These are phyloP conservation scores for human DNA, from an alignment of 2,113 vertebrate species.

Conservation along the genomic window DNA sequence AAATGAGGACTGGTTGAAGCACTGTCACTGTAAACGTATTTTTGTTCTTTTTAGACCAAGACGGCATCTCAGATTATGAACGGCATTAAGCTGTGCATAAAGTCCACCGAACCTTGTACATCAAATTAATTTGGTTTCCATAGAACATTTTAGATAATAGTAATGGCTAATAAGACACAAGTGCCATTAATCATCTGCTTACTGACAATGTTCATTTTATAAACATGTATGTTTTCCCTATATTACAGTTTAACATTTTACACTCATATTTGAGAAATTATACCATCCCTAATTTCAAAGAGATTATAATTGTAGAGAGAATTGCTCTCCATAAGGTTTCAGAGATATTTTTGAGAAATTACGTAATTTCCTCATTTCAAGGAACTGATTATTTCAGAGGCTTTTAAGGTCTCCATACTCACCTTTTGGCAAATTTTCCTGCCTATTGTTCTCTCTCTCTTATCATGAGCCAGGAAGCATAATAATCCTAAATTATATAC, in stretches of 20 bases:
- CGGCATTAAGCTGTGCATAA: background rate
- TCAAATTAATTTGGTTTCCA: background rate
- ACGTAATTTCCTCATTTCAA: background rate
- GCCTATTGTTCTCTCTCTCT: conserved; percentile 10
- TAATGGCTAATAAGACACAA: background rate
- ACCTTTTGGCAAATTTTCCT: background rate
- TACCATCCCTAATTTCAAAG: conserved; percentile 26
- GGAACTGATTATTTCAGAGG: background rate
- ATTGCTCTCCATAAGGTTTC: conserved; percentile 10
- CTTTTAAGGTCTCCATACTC: background rate
- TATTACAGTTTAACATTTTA: conserved; percentile 29
- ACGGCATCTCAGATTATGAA: background rate
- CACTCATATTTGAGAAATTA: conserved; percentile 14
- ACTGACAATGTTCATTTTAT: background rate
- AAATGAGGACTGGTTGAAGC: background rate
- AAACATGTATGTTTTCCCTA: background rate
- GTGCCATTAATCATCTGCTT: background rate
- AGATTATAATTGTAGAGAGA: background rate
- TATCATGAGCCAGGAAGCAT: conserved; percentile 12
- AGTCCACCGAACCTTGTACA: background rate
- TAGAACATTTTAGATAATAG: background rate
- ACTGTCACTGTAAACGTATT: background rate
- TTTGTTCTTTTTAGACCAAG: background rate
- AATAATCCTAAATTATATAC: conserved; percentile 23
- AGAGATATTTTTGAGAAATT: conserved; percentile 4